Conservation (phyloP, 2,113 vertebrate species). For the Orcinus orca region DNA sequence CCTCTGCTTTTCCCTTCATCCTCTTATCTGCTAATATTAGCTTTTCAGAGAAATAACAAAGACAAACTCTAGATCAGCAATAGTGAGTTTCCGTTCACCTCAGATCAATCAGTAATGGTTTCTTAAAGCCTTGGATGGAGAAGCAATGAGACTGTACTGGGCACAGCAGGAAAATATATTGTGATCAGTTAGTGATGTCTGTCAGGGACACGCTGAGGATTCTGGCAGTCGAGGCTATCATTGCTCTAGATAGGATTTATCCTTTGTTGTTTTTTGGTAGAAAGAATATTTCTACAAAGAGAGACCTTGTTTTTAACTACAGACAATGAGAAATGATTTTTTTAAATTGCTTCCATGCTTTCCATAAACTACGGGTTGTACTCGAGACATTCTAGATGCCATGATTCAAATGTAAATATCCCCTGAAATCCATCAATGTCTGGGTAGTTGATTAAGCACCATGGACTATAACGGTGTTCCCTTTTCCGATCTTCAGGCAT, state of each 20-base stretch:
- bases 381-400: slow-evolving; percentile 37
- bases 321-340: slow-evolving; percentile 55
- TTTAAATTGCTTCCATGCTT: slow-evolving; percentile 34
- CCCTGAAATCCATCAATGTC: slow-evolving; percentile 75
- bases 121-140: background rate
- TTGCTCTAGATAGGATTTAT: background rate
- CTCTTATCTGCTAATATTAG: background rate
- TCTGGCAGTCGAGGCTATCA: background rate
- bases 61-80: background rate
- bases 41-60: slow-evolving; percentile 10
- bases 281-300: background rate
- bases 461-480: slow-evolving; percentile 68
- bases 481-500: slow-evolving; percentile 76
- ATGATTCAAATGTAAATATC: slow-evolving; percentile 65
- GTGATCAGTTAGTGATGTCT: background rate
- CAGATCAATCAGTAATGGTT: background rate
- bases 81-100: background rate
- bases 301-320: background rate
- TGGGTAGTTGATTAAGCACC: slow-evolving; percentile 70
- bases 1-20: background rate
- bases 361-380: slow-evolving; percentile 23
- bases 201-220: background rate
- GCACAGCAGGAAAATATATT: background rate
- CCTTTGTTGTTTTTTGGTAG: background rate
- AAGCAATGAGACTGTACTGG: background rate